Percentiles rank a stretch among this genome's conserved stretches.
Evolutionary conservation across 2,113 vertebrate species (phyloP).

Genomic region (Coracopsis vasa): DNA sequence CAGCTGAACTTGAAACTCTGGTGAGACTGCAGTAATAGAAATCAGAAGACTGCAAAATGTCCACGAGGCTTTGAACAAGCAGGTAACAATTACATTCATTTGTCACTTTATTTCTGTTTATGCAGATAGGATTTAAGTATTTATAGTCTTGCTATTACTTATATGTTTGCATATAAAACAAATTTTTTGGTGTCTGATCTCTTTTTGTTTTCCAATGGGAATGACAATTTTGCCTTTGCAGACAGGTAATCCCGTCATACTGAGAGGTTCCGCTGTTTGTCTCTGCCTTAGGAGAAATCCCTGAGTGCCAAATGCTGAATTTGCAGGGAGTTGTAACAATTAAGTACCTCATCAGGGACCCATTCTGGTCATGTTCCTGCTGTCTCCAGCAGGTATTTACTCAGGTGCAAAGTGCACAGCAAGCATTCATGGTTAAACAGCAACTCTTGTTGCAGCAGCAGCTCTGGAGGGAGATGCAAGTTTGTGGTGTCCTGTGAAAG

Average conservation of each 20-base stretch:
- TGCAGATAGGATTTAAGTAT: neutral
- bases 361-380: neutral
- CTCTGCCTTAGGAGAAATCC: neutral
- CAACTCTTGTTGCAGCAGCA: neutral
- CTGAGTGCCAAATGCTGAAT: neutral
- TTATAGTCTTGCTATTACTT: neutral
- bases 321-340: neutral
- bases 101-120: neutral
- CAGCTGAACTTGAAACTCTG: neutral
- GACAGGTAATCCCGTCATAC: neutral
- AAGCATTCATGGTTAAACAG: neutral
- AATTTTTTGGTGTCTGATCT: neutral
- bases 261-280: fast-evolving
- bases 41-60: neutral
- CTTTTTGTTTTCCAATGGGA: neutral
- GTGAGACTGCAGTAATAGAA: neutral
- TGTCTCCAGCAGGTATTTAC: neutral
- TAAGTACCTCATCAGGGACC: neutral
- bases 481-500: neutral
- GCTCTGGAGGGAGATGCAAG: neutral
- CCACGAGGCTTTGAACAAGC: neutral
- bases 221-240: neutral
- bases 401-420: neutral
- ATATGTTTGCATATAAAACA: neutral
- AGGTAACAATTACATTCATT: neutral